Conservation (phyloP, 2,888 invertebrate genomes). For the Lamellibrachia columna region DNA sequence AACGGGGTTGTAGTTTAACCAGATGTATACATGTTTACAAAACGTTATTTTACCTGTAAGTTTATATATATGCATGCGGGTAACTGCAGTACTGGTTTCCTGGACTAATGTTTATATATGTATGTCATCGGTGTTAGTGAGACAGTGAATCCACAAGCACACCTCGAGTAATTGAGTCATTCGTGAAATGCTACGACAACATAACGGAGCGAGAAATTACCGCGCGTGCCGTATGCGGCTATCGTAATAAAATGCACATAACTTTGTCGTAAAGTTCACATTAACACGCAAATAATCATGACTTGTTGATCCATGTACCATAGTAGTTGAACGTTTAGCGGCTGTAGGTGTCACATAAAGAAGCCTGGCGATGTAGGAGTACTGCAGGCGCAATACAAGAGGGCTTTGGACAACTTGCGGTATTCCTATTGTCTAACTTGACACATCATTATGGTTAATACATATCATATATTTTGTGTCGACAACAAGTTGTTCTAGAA, state of each 20-base stretch:
- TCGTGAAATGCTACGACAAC: background rate
- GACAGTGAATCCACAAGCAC: background rate
- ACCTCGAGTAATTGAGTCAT: background rate
- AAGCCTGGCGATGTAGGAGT: background rate
- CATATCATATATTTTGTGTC: background rate
- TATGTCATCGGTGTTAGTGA: background rate
- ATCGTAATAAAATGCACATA: background rate
- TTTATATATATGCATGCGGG: no score
- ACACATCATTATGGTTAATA: background rate
- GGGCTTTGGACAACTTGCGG: background rate
- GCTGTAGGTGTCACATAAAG: conserved; percentile 3
- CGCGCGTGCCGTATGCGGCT: background rate
- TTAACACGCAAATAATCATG: background rate
- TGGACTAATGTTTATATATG: background rate
- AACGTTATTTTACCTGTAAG: no score
- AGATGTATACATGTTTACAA: no score
- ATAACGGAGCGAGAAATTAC: background rate
- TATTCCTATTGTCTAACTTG: background rate
- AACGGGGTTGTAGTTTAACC: no score
- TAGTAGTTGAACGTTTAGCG: background rate
- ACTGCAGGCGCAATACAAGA: background rate
- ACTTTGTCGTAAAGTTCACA: background rate
- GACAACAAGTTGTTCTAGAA: background rate
- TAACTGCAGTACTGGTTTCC: no score
- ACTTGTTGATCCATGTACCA: background rate